A percentile compares a stretch with the other conserved stretches of the same genome.
Evolutionary conservation across 2,888 invertebrate genomes (phyloP).

Genomic region (Augiades crinisus): DNA sequence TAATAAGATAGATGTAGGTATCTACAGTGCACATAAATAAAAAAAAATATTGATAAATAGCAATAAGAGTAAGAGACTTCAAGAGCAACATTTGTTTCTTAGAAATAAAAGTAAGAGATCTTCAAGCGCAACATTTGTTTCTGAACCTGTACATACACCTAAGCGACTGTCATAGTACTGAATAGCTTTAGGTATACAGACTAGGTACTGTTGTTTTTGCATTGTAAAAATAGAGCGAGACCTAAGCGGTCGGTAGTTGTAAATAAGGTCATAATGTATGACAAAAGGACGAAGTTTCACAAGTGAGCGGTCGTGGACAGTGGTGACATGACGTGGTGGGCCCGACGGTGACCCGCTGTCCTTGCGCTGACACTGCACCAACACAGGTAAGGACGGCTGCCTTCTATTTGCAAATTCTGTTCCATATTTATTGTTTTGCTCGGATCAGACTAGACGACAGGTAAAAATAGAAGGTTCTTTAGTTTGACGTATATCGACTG

Average conservation of each 20-base stretch:
- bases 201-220: background rate
- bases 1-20: too few species aligned
- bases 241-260: background rate
- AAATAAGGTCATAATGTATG: constrained; percentile 26
- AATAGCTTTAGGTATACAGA: too few species aligned
- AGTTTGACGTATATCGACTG: too few species aligned
- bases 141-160: too few species aligned
- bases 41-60: too few species aligned
- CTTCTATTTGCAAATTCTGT: constrained; percentile 11
- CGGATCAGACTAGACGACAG: constrained; percentile 3
- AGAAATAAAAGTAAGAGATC: too few species aligned
- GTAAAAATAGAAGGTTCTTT: background rate
- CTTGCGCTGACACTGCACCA: constrained; percentile 41
- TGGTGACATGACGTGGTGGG: constrained; percentile 21
- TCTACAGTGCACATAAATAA: too few species aligned
- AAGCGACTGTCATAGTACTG: too few species aligned
- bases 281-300: constrained; percentile 33
- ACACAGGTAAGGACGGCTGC: constrained; percentile 27
- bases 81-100: too few species aligned
- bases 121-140: too few species aligned
- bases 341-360: constrained; percentile 40
- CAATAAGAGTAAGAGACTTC: too few species aligned
- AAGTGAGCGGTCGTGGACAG: constrained; percentile 22
- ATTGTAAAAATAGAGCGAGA: background rate
- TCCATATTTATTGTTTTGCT: constrained; percentile 17